phyloP scores from a whole-genome alignment of 1,140 invertebrate species.

The Leptinotarsa lineolata region DNA sequence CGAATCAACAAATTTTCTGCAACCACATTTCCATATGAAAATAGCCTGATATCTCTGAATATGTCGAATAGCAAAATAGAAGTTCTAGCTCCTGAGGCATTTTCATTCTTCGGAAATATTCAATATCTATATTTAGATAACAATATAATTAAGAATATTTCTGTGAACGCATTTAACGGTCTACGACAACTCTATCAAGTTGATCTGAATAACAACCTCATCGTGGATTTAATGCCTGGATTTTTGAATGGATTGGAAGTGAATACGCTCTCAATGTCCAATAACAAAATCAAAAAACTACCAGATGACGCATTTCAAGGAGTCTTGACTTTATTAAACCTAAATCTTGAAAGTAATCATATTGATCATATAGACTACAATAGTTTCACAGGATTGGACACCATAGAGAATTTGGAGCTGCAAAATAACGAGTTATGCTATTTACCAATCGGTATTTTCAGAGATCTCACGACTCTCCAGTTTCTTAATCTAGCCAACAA shows the following conservation, averaged over 20 bases:
- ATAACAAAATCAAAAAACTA: slow-evolving; percentile 44
- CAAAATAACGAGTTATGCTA: slow-evolving; percentile 45
- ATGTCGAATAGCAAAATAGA: slow-evolving; percentile 43
- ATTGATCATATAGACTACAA: slow-evolving; percentile 42
- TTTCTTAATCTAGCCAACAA: slow-evolving; percentile 47
- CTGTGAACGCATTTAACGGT: slow-evolving; percentile 43
- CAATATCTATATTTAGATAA: slow-evolving; percentile 46
- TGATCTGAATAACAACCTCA: slow-evolving; percentile 45
- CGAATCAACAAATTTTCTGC: slow-evolving; percentile 40
- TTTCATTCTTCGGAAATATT: slow-evolving; percentile 40
- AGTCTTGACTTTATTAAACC: slow-evolving; percentile 32
- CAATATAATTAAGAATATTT: slow-evolving; percentile 43
- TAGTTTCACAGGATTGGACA: slow-evolving; percentile 42
- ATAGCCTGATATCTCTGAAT: slow-evolving; percentile 44
- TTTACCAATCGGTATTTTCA: slow-evolving; percentile 48
- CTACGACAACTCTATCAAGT: slow-evolving; percentile 45
- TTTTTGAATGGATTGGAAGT: slow-evolving; percentile 45
- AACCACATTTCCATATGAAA: slow-evolving; percentile 43
- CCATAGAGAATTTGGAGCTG: slow-evolving; percentile 48
- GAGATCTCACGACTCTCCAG: slow-evolving; percentile 36
- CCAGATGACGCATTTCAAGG: slow-evolving; percentile 44
- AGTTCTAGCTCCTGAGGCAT: slow-evolving; percentile 38
- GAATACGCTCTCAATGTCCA: slow-evolving; percentile 38
- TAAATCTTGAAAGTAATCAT: slow-evolving; percentile 47
- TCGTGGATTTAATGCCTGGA: slow-evolving; percentile 38